Percentiles rank a stretch among this genome's conserved stretches.
phyloP scores from a whole-genome alignment of 1,140 invertebrate species.

The Fopius arisanus region DNA sequence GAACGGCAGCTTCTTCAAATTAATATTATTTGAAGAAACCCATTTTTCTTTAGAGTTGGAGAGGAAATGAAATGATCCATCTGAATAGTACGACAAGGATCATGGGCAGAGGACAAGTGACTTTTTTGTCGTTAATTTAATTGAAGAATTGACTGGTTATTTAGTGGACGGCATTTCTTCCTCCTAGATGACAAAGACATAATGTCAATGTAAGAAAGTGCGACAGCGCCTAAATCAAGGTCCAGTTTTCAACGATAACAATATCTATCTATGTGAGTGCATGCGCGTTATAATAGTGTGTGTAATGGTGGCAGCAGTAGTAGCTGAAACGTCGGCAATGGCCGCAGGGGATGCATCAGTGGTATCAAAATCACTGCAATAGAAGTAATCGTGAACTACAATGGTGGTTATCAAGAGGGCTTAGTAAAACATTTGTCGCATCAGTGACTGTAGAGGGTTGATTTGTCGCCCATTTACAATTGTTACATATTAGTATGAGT shows the following conservation, averaged over 20 bases:
- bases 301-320: conserved; percentile 14
- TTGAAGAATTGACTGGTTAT: neutral
- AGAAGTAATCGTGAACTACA: conserved; percentile 7
- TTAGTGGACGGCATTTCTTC: neutral
- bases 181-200: neutral
- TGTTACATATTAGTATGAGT: neutral
- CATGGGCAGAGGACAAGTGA: too few relatives aligned
- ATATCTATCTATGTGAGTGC: neutral
- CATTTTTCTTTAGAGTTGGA: too few relatives aligned
- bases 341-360: neutral
- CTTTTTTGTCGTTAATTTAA: too few relatives aligned
- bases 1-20: neutral
- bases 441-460: neutral
- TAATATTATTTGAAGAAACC: neutral
- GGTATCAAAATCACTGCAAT: conserved; percentile 1
- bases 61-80: too few relatives aligned
- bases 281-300: neutral
- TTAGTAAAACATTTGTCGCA: neutral
- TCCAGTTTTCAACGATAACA: conserved; percentile 10
- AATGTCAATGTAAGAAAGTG: neutral
- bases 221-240: neutral
- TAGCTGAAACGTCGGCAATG: conserved; percentile 3
- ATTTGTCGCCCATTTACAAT: neutral
- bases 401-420: neutral
- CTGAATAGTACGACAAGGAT: too few relatives aligned